Percentiles rank a stretch among this genome's conserved stretches.
phyloP scores from a whole-genome alignment of 1,140 invertebrate genomes.

The Alviniconcha marisindica region DNA sequence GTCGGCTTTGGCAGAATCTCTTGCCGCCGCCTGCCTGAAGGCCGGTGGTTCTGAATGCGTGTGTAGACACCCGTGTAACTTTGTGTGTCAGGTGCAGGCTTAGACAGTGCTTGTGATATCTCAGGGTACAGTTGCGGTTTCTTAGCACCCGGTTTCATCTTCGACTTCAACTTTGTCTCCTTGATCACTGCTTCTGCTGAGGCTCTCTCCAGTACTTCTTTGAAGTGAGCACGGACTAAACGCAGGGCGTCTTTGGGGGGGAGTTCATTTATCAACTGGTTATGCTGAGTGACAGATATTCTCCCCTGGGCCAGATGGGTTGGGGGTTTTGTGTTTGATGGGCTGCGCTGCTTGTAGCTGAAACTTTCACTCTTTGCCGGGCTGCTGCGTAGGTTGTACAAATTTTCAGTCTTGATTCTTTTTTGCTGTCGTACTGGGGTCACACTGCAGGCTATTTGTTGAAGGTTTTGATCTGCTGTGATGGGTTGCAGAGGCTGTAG shows the following conservation, averaged over 20 bases:
- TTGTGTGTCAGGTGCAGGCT: not conserved
- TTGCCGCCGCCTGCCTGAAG: conserved; percentile 8
- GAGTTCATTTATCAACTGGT: conserved; percentile 15
- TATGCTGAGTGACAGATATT: conserved; percentile 25
- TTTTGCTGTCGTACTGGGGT: not conserved
- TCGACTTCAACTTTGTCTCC: conserved; percentile 15
- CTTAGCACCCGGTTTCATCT: not conserved
- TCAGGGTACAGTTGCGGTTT: conserved; percentile 45
- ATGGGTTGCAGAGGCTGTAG: not conserved
- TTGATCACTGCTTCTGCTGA: conserved; percentile 36
- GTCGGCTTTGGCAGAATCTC: conserved; percentile 30
- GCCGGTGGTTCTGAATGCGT: conserved; percentile 6
- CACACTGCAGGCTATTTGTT: not conserved
- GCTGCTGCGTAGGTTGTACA: not conserved
- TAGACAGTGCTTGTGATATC: conserved; percentile 41
- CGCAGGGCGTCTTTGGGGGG: conserved; percentile 52
- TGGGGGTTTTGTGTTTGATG: not conserved
- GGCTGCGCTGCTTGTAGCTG: not conserved
- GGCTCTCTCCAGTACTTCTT: conserved; percentile 47
- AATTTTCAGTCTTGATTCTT: not conserved
- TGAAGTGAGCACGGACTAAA: conserved; percentile 53
- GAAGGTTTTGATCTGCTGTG: not conserved
- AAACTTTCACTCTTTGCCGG: not conserved
- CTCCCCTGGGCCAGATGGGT: not conserved
- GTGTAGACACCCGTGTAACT: not conserved